A percentile compares a stretch with the other conserved stretches of the same genome.
Conservation (phyloP, 2,113 vertebrate species). For the Chascanopsetta lugubris region DNA sequence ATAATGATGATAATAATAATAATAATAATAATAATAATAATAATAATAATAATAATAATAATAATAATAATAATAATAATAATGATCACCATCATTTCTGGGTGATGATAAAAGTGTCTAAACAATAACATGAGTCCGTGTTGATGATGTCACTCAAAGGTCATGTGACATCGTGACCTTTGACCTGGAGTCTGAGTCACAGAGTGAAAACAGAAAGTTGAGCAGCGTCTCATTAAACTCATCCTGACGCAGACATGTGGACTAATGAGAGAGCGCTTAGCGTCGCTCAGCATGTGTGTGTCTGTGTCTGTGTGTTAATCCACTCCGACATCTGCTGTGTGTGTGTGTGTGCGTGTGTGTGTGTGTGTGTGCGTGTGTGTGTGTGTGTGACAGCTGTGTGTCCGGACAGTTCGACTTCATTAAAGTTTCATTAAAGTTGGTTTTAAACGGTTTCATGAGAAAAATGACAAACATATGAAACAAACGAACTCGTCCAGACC, state of each 20-base stretch:
- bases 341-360: constrained; percentile 10
- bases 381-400: constrained; percentile 24
- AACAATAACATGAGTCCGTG: no score
- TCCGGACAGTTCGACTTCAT: constrained; percentile 34
- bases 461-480: background rate
- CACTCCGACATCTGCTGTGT: constrained; percentile 42
- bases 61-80: no score
- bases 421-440: constrained; percentile 4
- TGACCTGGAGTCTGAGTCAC: background rate
- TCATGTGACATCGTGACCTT: background rate
- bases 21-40: no score
- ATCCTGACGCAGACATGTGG: constrained; percentile 14
- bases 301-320: constrained; percentile 31
- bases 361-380: constrained; percentile 22
- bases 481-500: no score
- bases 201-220: constrained; percentile 31
- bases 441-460: no score
- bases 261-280: constrained; percentile 24
- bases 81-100: no score
- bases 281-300: constrained; percentile 26
- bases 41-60: no score
- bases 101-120: background rate
- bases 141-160: no score
- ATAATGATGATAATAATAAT: no score
- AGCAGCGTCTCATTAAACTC: constrained; percentile 8